A percentile compares a stretch with the other conserved stretches of the same genome.
phyloP scores from a whole-genome alignment of 2,113 vertebrate genomes.

The Etheostoma spectabile region DNA sequence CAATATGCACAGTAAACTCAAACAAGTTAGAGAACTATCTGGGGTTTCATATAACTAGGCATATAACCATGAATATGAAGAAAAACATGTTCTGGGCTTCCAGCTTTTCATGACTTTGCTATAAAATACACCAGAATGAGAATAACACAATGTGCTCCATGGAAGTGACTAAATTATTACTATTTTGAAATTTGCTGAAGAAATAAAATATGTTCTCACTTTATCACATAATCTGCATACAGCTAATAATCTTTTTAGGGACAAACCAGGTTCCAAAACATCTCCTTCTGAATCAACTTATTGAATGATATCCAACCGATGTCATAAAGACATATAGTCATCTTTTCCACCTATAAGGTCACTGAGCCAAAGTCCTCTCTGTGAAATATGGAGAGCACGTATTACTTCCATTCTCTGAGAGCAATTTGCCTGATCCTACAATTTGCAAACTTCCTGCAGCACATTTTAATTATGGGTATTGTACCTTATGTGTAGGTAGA shows the following conservation, averaged over 20 bases:
- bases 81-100: neutral
- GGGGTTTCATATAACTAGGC: neutral
- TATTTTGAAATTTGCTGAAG: neutral
- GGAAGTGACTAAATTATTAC: neutral
- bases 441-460: slow-evolving; percentile 71
- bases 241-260: neutral
- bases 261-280: neutral
- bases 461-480: slow-evolving; percentile 80
- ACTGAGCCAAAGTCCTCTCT: slow-evolving; percentile 17
- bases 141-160: neutral
- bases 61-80: neutral
- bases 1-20: neutral
- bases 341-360: slow-evolving; percentile 23
- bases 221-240: neutral
- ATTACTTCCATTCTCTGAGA: slow-evolving; percentile 49
- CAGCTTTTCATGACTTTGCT: neutral
- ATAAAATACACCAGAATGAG: neutral
- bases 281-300: neutral
- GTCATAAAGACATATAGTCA: slow-evolving; percentile 13
- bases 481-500: slow-evolving; percentile 46
- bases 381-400: slow-evolving; percentile 29
- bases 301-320: slow-evolving; percentile 4
- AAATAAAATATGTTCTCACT: neutral
- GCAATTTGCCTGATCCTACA: slow-evolving; percentile 57
- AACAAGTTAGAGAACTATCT: neutral